Evolutionary conservation across 1,140 invertebrate species (phyloP), one percentile per base, ranked within the genome.

Genomic region (Charaxes varanes): DNA sequence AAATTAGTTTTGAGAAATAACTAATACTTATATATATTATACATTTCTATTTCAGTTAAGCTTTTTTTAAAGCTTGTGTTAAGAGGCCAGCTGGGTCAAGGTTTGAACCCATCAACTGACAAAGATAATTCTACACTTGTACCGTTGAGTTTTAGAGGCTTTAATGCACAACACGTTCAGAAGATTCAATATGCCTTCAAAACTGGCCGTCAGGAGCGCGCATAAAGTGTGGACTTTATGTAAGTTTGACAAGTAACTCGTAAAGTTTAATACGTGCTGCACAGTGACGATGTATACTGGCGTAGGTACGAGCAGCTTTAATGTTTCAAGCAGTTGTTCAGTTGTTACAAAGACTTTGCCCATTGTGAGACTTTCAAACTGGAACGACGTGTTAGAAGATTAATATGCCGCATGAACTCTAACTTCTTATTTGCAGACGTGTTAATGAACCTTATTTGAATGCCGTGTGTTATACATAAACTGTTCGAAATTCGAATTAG

Each of bases 181-280:
- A n/a, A n/a, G n/a, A 62, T 62, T 53, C 50, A 60, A 62, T 55
- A 48, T 37, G 48, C 45, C 24, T 47, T 28, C 41, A 23, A 47
- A 56, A 53, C 37, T 44, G 51, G 10, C 54, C 43, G 42, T 52
- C 56, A 51, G 35, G 26, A 59, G 41, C 44, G 21, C 41, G 33
- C 36, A 59, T 52, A 63, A 64, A 51, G 44, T 34, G 18, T 35
- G 26, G 44, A 43, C 41, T 55, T 46, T 24, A 51, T 40, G 42
- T 38, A 59, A 52, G 44, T 59, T 54, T 44, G 45, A 50, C 47
- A 41, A 53, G 28, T 36, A 44, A 50, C 34, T 42, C 36, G 35
- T 37, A 43, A 45, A 58, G 41, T 48, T 54, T 59, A 51, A 54
- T 48, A 41, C 37, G 44, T 43, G 38, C 41, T 53, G 31, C 45